These are phyloP conservation scores for Arenicola marina DNA, from an alignment of 2,888 invertebrate species.

Conservation along the genomic window DNA sequence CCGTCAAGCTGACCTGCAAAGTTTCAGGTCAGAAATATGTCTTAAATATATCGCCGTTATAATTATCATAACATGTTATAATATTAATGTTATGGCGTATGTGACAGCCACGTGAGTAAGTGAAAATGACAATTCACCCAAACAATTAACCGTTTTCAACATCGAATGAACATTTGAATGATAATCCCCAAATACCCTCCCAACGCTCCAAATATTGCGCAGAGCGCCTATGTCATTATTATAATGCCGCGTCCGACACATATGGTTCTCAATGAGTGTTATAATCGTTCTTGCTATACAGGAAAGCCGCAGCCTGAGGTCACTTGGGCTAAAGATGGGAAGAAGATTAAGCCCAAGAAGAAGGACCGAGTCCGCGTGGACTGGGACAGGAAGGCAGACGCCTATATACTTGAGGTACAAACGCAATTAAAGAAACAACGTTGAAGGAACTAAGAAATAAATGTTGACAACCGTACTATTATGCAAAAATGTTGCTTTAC, in stretches of 20 bases:
- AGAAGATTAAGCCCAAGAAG: conserved; percentile 25
- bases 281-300: not conserved
- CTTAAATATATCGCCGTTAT: not conserved
- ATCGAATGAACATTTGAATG: too few relatives aligned
- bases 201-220: too few relatives aligned
- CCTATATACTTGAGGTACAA: conserved; percentile 38
- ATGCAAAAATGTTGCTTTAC: too few relatives aligned
- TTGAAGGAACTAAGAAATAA: too few relatives aligned
- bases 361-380: conserved; percentile 10
- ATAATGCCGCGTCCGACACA: not conserved
- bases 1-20: conserved; percentile 17
- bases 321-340: conserved; percentile 34
- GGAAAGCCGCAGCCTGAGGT: conserved; percentile 32
- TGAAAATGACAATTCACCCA: too few relatives aligned
- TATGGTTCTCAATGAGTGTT: not conserved
- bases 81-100: too few relatives aligned
- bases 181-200: too few relatives aligned
- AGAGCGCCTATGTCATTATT: not conserved
- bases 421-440: too few relatives aligned
- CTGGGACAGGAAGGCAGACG: conserved; percentile 27
- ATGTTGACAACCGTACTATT: too few relatives aligned
- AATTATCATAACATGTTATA: not conserved
- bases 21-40: conserved; percentile 15
- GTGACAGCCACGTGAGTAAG: too few relatives aligned
- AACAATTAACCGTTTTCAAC: too few relatives aligned